Evolutionary conservation across 2,888 invertebrate species (phyloP), one percentile per base, ranked within the genome.

Genomic region (Blastobasis lacticolella): DNA sequence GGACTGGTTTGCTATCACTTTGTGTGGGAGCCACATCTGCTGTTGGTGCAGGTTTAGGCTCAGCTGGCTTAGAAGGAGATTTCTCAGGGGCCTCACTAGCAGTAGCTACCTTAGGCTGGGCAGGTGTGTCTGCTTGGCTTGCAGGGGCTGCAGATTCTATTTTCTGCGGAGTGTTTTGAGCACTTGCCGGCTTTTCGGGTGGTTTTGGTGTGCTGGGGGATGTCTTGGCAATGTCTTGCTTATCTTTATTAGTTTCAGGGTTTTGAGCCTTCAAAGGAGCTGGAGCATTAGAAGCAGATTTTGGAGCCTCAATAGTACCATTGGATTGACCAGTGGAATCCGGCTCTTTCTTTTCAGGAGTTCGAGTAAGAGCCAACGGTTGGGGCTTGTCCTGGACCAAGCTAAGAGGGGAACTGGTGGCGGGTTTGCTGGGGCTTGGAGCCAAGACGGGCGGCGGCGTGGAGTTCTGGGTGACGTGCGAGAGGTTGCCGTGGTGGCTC

Each of bases 401-500:
- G 57, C 88, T 88, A 10, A 88, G 71, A 0, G 88, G 87, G n/a
- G 84, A 70, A 63, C 76, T 77, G 2, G 80, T 73, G 8, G 77
- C 73, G 50, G 68, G 66, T 61, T 87, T 87, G 62, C 67, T 80
- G 2, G 86, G 81, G 58, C 75, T 79, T 8, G 75, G 68, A 1
- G 65, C 77, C 60, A 83, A 56, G 69, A 75, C 65, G 44, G 78
- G 71, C 49, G 79, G 74, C 53, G 78, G 64, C 46, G 75, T 72
- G 37, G 82, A 81, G 65, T 82, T 84, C 63, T 84, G 84, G 37
- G 79, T 78, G 53, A 83, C 78, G 50, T 84, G 85, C 7, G 88
- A 88, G 37, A 88, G 69, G 71, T 88, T 88, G 53, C 88, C 88
- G 57, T 88, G 88, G 77, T 88, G 86, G 66, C 86, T 86, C 88